Evolutionary conservation across 1,140 invertebrate genomes (phyloP).

Genomic region (Fopius arisanus): DNA sequence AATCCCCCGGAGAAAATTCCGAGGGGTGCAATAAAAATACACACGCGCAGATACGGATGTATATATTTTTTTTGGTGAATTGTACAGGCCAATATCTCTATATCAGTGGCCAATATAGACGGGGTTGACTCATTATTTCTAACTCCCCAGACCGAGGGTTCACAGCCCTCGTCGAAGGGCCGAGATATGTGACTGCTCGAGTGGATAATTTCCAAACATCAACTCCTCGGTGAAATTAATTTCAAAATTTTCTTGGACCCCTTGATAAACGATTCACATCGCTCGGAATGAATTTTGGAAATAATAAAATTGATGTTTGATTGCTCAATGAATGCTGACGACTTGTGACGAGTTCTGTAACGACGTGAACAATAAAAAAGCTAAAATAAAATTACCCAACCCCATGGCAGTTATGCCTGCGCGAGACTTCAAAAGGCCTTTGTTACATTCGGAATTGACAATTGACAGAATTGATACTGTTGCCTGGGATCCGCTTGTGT

Average conservation of each 20-base stretch:
- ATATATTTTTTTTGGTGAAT: constrained; percentile 1
- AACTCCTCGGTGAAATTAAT: too few relatives aligned
- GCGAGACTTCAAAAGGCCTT: constrained; percentile 57
- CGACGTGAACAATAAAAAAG: constrained; percentile 26
- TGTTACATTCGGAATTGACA: constrained; percentile 59
- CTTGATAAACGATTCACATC: neutral
- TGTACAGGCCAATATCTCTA: neutral
- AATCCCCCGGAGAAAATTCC: constrained; percentile 12
- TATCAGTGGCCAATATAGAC: neutral
- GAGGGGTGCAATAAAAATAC: constrained; percentile 2
- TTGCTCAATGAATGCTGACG: neutral
- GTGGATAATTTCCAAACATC: neutral
- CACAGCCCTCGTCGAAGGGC: constrained; percentile 26
- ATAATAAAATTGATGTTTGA: neutral
- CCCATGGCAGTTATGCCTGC: constrained; percentile 17
- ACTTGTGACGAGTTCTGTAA: constrained; percentile 13
- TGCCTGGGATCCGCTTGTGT: constrained; percentile 15
- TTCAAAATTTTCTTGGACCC: too few relatives aligned
- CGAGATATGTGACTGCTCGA: neutral
- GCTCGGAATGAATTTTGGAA: neutral
- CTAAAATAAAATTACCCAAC: constrained; percentile 28
- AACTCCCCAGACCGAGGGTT: constrained; percentile 45
- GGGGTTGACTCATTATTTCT: constrained; percentile 59
- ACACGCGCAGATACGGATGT: neutral
- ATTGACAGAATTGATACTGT: constrained; percentile 63